Percentiles rank a stretch among this genome's conserved stretches.
Conservation (phyloP, 2,797 vertebrate genomes). For the Urosaurus nigricauda region DNA sequence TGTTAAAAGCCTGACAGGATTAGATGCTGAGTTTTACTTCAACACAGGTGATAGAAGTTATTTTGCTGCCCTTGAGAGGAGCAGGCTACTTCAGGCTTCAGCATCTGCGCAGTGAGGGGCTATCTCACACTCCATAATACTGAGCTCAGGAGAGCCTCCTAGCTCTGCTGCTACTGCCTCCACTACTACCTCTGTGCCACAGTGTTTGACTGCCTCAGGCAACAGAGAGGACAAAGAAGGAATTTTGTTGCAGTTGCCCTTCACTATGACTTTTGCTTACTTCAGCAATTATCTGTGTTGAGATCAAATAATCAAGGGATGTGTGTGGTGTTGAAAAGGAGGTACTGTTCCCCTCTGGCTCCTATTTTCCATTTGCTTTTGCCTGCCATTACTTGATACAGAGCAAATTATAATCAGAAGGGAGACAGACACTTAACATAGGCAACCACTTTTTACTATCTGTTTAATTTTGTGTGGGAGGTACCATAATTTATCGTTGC, state of each 20-base stretch:
- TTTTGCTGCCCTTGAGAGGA: not conserved
- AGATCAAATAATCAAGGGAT: not conserved
- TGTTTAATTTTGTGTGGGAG: not conserved
- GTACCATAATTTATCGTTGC: constrained; percentile 1
- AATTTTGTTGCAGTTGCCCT: not conserved
- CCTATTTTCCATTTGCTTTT: not conserved
- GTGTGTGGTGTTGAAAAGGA: not conserved
- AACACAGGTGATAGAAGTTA: not conserved
- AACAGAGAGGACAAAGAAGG: not conserved
- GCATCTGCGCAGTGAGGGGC: no score
- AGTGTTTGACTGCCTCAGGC: not conserved
- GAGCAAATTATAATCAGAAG: not conserved
- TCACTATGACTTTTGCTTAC: not conserved
- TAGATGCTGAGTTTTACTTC: not conserved
- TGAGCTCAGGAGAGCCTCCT: no score
- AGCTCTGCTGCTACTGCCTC: not conserved
- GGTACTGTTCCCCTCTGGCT: no score
- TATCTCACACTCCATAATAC: no score
- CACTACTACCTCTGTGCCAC: no score
- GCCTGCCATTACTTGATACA: not conserved
- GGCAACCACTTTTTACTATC: not conserved
- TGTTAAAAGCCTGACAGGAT: not conserved
- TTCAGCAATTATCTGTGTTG: not conserved
- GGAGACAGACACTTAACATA: not conserved
- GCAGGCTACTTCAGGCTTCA: not conserved